Base-by-base conservation (phyloP, 1,140 invertebrate genomes). In the Heterodera schachtii region DNA sequence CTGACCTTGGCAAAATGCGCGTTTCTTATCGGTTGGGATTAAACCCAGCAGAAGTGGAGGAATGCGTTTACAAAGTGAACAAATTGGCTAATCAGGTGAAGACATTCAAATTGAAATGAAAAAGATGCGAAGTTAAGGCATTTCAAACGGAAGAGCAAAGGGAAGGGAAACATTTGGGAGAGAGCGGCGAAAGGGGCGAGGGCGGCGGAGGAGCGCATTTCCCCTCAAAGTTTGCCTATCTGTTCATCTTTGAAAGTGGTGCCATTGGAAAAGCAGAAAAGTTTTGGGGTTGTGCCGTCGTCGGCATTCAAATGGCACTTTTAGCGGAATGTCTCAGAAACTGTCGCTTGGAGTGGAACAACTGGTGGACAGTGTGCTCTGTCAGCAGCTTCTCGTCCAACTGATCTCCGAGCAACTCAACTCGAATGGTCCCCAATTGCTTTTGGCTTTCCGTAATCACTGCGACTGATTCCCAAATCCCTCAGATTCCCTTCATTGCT, bases 161-260 rank as follows among this genome's bases (percentile, higher is more conserved):
- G 11, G 6, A 76, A 19, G 5, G 1, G 52, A 75, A 9, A 8
- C 31, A 7, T 69, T 64, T 70, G 66, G 11, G 4, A 49, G n/a
- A 66, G 75, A 49, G 13, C 21, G 47, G 9, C 11, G 70, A 64
- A 67, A 52, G 47, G 60, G 41, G n/a, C 64, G 64, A 67, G 41
- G 69, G n/a, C 69, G 44, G 31, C 69, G 69, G 44, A 41, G 31
- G 77, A 47, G 52, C 77, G 11, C 43, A 78, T 43, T 69, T 78
- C 31, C 77, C 77, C 46, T 66, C 64, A 78, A 78, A 78, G 13
- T 78, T 78, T 21, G 77, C 77, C 7, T 78, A 78, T 78, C 46
- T 78, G 47, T 78, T 78, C 70, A 69, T 78, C 49, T 70, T 78
- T 46, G 77, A 78, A 69, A 46, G 47, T 43, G n/a, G 47, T 31